Conservation (phyloP, 2,113 vertebrate genomes). For the Ranitomeya variabilis region DNA sequence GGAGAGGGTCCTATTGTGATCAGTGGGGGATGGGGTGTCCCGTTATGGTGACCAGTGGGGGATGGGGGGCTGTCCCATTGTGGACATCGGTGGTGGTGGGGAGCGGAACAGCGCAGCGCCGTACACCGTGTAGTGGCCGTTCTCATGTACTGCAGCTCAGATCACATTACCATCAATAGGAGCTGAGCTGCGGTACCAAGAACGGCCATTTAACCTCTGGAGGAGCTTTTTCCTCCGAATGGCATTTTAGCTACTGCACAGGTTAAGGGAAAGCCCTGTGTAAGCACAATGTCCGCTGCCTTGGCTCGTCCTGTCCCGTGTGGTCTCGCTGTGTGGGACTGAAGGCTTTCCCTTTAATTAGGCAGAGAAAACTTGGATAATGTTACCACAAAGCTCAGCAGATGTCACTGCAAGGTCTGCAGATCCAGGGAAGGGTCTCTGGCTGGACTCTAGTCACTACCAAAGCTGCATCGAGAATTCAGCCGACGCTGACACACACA, state of each 20-base stretch:
- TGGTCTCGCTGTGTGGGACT: constrained; percentile 56
- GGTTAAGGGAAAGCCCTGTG: constrained; percentile 39
- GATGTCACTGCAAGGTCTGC: constrained; percentile 34
- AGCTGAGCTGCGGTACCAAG: too few relatives aligned
- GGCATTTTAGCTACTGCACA: neutral
- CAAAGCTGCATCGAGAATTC: neutral
- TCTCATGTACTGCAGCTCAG: too few relatives aligned
- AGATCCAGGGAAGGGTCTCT: neutral
- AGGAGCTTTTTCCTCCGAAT: too few relatives aligned
- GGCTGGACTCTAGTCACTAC: neutral
- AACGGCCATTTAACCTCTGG: too few relatives aligned
- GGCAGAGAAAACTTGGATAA: constrained; percentile 36
- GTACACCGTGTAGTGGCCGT: too few relatives aligned
- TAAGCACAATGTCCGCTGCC: constrained; percentile 23
- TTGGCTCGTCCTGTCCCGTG: neutral
- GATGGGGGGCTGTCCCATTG: too few relatives aligned
- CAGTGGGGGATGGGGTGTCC: too few relatives aligned
- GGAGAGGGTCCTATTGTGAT: too few relatives aligned
- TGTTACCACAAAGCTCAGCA: constrained; percentile 50
- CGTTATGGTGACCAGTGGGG: too few relatives aligned
- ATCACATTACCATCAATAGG: too few relatives aligned
- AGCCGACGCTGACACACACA: neutral
- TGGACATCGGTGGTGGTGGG: too few relatives aligned
- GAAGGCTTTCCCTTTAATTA: constrained; percentile 51
- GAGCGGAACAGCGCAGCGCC: too few relatives aligned